Evolutionary conservation across 2,797 vertebrate genomes (phyloP).

Genomic region (Oceanodroma leucorhoa): DNA sequence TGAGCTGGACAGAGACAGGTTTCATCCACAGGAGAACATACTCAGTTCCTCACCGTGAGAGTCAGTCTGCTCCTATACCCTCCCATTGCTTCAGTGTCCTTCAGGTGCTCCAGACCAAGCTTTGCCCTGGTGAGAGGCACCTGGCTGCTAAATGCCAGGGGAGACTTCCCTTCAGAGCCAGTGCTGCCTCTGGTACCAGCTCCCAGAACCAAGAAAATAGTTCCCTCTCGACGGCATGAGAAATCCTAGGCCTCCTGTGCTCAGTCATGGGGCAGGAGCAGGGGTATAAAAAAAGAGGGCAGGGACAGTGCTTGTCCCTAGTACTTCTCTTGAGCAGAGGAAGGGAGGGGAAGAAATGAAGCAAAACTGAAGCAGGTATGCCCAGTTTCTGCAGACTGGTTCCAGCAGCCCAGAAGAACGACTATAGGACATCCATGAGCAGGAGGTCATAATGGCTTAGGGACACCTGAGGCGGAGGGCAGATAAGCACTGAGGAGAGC

Average conservation of each 20-base stretch:
- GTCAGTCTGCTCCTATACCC: neutral
- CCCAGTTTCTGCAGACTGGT: neutral
- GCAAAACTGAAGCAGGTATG: neutral
- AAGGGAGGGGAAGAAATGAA: neutral
- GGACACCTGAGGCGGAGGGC: accelerated
- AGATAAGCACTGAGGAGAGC: neutral
- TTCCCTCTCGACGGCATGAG: neutral
- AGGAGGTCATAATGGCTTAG: neutral
- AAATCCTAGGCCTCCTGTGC: neutral
- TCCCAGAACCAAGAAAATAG: neutral
- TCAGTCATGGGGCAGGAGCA: neutral
- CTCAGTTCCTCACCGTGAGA: neutral
- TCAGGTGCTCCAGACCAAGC: neutral
- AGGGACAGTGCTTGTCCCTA: neutral
- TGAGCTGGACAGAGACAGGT: neutral
- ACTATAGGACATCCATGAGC: neutral
- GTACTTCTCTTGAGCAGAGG: neutral
- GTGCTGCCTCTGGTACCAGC: neutral
- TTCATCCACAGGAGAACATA: neutral
- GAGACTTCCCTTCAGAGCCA: neutral
- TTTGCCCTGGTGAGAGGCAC: neutral
- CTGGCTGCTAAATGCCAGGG: neutral
- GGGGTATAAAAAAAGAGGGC: neutral
- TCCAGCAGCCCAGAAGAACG: neutral
- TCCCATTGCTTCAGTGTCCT: neutral